phyloP scores from a whole-genome alignment of 2,888 invertebrate genomes.

The Aphidoletes aphidimyza region DNA sequence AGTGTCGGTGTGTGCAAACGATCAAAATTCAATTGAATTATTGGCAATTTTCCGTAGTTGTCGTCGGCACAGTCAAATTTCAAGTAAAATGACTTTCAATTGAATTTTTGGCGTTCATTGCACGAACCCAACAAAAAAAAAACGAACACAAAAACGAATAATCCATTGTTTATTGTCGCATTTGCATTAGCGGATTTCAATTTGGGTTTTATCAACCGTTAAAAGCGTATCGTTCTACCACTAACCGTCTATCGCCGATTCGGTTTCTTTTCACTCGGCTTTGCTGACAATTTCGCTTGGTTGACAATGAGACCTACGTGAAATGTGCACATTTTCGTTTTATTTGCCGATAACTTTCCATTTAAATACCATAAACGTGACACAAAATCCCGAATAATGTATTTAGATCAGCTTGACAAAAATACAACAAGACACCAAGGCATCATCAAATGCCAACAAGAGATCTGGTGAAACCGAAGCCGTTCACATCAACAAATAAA shows the following conservation, averaged over 20 bases:
- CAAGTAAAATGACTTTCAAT: constrained; percentile 43
- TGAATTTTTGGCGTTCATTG: constrained; percentile 4
- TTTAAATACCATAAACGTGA: constrained; percentile 55
- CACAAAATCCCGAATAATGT: constrained; percentile 50
- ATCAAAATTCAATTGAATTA: constrained; percentile 54
- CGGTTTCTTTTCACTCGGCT: no score
- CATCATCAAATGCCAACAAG: constrained; percentile 16
- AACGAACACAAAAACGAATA: no score
- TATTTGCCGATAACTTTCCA: constrained; percentile 52
- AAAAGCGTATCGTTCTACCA: background rate
- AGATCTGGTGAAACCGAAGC: background rate
- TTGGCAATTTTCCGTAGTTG: constrained; percentile 43
- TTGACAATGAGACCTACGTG: no score
- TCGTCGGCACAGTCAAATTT: constrained; percentile 9
- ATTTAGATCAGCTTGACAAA: background rate
- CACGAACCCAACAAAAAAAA: background rate
- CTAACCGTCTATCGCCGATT: background rate
- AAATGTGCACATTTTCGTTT: background rate
- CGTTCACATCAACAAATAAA: background rate
- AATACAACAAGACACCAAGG: background rate
- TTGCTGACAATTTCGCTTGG: no score
- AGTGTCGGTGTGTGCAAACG: background rate
- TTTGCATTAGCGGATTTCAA: constrained; percentile 52
- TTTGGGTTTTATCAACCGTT: constrained; percentile 20
- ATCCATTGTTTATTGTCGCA: constrained; percentile 54